Evolutionary conservation across 2,113 vertebrate species (phyloP).

Genomic region (Varanus komodoensis): DNA sequence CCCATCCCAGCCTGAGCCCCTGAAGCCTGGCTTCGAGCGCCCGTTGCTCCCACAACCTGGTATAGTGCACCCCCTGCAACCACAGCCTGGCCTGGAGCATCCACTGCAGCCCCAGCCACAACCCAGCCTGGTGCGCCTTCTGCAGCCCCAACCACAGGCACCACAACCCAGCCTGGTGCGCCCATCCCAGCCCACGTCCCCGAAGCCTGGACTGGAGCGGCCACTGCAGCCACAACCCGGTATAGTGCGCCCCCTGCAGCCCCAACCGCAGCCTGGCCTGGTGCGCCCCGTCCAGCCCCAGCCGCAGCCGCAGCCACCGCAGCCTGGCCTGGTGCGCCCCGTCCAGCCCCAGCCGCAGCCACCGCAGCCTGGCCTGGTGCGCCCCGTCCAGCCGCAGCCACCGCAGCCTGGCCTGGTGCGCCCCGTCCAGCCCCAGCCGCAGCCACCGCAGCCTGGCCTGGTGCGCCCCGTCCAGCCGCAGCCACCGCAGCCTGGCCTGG

Average conservation of each 20-base stretch:
- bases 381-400: rapidly evolving
- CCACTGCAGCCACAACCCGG: rapidly evolving
- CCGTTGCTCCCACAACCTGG: rapidly evolving
- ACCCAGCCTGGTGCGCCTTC: neutral
- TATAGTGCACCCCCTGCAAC: rapidly evolving
- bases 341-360: no score
- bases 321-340: rapidly evolving
- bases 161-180: neutral
- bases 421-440: neutral
- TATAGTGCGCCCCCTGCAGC: rapidly evolving
- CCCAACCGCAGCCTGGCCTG: neutral
- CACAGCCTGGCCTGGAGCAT: rapidly evolving
- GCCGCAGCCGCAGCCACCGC: no score
- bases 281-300: neutral
- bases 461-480: no score
- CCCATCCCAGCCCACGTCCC: no score
- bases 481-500: rapidly evolving
- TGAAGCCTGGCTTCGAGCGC: neutral
- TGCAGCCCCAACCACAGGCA: neutral
- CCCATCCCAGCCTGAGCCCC: neutral
- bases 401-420: rapidly evolving
- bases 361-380: rapidly evolving
- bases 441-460: rapidly evolving
- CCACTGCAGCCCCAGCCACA: neutral
- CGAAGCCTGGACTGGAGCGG: no score